phyloP scores from a whole-genome alignment of 2,797 vertebrate genomes.

The Leuciscus waleckii region DNA sequence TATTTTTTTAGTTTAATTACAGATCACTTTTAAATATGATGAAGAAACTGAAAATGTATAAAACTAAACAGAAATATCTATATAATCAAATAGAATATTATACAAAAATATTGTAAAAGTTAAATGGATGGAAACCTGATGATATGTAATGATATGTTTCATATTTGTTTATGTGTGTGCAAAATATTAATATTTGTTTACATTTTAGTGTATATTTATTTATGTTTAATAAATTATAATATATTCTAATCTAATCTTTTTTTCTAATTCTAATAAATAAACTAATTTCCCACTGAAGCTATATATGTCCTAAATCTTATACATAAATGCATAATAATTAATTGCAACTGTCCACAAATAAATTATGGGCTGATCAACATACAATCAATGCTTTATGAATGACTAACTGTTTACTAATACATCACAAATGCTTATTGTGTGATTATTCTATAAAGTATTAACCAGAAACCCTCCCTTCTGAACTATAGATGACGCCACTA shows the following conservation, averaged over 20 bases:
- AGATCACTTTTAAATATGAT: neutral
- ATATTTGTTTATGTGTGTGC: neutral
- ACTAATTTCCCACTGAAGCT: neutral
- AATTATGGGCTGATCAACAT: neutral
- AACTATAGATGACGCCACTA: neutral
- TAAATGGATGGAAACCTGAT: neutral
- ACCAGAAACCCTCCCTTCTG: neutral
- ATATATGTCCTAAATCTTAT: neutral
- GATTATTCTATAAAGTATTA: neutral
- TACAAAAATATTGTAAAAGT: neutral
- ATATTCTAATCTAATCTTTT: too few relatives aligned
- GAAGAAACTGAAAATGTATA: neutral
- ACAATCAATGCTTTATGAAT: neutral
- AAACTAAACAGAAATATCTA: neutral
- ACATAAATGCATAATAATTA: neutral
- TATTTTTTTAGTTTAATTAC: neutral
- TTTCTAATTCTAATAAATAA: neutral
- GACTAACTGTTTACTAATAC: conserved; percentile 10
- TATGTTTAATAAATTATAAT: too few relatives aligned
- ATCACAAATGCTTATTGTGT: neutral
- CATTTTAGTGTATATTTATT: neutral
- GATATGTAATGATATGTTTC: neutral
- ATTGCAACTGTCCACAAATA: neutral
- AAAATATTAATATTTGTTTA: neutral
- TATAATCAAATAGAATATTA: neutral